Evolutionary conservation across 2,113 vertebrate genomes (phyloP).

Genomic region (Dendrocopos noguchii): DNA sequence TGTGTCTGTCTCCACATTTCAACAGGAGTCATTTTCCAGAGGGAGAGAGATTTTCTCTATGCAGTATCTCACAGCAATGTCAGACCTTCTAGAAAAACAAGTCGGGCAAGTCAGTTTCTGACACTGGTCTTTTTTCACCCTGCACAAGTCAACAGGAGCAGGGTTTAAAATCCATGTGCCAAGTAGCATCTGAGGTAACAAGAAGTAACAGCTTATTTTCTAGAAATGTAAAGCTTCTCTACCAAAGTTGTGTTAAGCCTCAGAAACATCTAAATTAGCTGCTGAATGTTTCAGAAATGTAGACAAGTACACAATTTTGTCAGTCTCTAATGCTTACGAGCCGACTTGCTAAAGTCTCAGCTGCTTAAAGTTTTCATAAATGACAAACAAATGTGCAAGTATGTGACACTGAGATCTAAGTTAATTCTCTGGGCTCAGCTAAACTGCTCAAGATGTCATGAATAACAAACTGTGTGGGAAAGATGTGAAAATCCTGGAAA

Average conservation of each 20-base stretch:
- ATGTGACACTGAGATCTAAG: neutral
- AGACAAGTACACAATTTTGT: neutral
- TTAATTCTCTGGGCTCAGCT: neutral
- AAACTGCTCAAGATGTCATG: neutral
- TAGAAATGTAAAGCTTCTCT: neutral
- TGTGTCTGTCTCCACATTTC: neutral
- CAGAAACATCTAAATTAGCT: neutral
- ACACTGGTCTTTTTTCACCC: fast-evolving
- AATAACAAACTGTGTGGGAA: neutral
- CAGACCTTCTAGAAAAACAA: neutral
- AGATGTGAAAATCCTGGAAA: neutral
- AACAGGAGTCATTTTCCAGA: neutral
- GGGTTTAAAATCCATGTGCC: neutral
- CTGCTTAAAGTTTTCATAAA: neutral
- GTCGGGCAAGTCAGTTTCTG: neutral
- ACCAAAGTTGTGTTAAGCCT: neutral
- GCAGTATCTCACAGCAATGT: neutral
- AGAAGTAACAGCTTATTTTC: neutral
- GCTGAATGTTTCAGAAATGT: neutral
- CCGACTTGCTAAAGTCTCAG: neutral
- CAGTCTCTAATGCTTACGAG: neutral
- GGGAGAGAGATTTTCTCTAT: neutral
- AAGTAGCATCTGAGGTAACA: neutral
- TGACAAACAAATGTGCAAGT: slow-evolving; percentile 12
- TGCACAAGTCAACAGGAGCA: neutral